Conservation (phyloP, 2,888 invertebrate species). For the Brachyopa scutellaris region DNA sequence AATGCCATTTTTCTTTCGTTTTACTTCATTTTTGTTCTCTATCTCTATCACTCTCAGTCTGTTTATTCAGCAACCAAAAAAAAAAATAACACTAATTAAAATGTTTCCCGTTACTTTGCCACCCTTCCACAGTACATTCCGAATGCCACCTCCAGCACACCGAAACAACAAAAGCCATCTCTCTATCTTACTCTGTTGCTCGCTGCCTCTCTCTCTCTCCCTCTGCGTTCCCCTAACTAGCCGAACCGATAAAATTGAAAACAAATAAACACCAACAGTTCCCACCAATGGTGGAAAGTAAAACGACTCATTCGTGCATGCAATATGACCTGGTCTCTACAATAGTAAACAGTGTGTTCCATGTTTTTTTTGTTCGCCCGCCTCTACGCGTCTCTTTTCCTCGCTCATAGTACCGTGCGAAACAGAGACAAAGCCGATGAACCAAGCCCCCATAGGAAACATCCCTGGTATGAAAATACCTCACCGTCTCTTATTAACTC, state of each 20-base stretch:
- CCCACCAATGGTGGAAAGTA: conserved; percentile 67
- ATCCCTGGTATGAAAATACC: neutral
- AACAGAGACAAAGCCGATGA: neutral
- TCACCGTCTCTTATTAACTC: neutral
- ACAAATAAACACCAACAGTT: conserved; percentile 39
- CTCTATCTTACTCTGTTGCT: neutral
- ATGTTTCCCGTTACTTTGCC: conserved; percentile 60
- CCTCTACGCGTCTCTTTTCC: neutral
- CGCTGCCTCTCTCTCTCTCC: neutral
- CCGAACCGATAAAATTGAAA: conserved; percentile 19
- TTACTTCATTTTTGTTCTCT: neutral
- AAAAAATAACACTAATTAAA: conserved; percentile 61
- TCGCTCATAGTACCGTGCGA: neutral
- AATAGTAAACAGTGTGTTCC: conserved; percentile 21
- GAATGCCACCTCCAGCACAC: neutral
- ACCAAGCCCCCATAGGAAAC: conserved; percentile 45
- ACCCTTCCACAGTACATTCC: conserved; percentile 19
- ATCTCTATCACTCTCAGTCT: conserved; percentile 11
- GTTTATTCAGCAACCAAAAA: conserved; percentile 34
- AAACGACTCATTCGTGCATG: conserved; percentile 64
- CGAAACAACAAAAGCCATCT: neutral
- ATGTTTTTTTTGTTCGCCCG: conserved; percentile 5
- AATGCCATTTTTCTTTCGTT: conserved; percentile 5
- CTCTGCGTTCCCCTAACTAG: neutral
- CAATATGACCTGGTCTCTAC: conserved; percentile 63